Base-by-base conservation (phyloP, 2,888 invertebrate genomes). In the Horisme vitalbata region DNA sequence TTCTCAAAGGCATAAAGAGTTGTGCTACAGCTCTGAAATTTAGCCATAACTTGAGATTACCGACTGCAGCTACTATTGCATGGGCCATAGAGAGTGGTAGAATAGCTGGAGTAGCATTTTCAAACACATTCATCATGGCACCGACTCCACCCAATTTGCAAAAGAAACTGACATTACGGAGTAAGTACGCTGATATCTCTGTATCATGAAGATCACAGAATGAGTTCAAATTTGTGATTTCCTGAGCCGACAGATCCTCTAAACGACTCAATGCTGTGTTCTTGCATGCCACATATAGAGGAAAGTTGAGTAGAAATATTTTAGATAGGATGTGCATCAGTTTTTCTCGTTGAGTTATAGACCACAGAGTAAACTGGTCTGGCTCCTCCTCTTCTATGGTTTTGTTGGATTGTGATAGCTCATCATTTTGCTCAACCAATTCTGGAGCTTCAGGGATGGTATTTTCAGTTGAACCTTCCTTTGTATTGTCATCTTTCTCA, bases 151-250 rank as follows among this genome's bases (percentile, higher is more conserved):
- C 96, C 57, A 94, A 93, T 78, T 97, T 97, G 82, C 97, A 97
- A 86, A 98, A 98, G 68, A 96, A 92, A 64, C 95, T 95, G n/a
- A 98, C 97, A 86, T 98, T 97, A 44, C 97, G 93, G 49, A 98
- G 91, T 55, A 98, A 91, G 78, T 96, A 96, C 46, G 97, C 94
- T 14, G 97, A 97, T 71, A 97, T 95, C 83, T 98, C 98, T 41
- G 96, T 95, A 82, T 98, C 98, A 85, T 97, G 95, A 35, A 97
- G 91, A 87, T 98, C 97, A 88, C 97, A 97, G 75, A 94, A 96
- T 54, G 94, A 92, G 78, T 94, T 94, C 56, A 95, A 83, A 64
- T 92, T 92, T 65, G 93, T 93, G 79, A 95, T 95, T 85, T 97
- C 97, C 71, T 96, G 95, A 63, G 95, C 93, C 6, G 95, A 93